phyloP scores from a whole-genome alignment of 2,113 vertebrate genomes.

The Empidonax alnorum region DNA sequence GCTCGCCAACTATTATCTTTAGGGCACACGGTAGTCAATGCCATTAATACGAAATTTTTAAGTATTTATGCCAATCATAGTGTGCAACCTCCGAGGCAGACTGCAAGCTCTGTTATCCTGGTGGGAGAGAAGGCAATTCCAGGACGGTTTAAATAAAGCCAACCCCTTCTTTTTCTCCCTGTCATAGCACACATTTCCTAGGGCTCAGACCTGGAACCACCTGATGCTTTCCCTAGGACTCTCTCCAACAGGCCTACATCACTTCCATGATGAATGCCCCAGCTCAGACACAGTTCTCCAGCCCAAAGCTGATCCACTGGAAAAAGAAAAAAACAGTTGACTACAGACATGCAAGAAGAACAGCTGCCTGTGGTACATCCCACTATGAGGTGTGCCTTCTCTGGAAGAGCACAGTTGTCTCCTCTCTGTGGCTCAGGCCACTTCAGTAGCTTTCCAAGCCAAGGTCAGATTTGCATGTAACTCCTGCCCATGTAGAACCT shows the following conservation, averaged over 20 bases:
- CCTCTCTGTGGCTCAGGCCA: background rate
- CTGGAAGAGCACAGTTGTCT: background rate
- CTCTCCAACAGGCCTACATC: background rate
- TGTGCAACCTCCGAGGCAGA: background rate
- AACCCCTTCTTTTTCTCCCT: background rate
- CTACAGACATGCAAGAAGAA: background rate
- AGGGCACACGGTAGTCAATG: background rate
- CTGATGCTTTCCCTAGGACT: background rate
- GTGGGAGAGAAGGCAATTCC: background rate
- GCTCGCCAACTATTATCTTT: background rate
- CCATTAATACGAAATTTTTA: constrained; percentile 1
- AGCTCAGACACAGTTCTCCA: background rate
- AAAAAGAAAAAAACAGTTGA: background rate
- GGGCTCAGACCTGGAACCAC: background rate
- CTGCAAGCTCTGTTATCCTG: background rate
- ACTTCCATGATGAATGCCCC: background rate
- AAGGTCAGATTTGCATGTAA: rapidly evolving
- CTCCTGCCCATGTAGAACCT: background rate
- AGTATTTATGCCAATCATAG: constrained; percentile 30
- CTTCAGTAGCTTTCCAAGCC: background rate
- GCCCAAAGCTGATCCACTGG: background rate
- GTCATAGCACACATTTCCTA: background rate
- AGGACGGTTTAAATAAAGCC: background rate
- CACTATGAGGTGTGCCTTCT: rapidly evolving
- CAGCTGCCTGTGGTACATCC: background rate